Conservation (phyloP, 2,797 vertebrate genomes). For the Columba guinea region DNA sequence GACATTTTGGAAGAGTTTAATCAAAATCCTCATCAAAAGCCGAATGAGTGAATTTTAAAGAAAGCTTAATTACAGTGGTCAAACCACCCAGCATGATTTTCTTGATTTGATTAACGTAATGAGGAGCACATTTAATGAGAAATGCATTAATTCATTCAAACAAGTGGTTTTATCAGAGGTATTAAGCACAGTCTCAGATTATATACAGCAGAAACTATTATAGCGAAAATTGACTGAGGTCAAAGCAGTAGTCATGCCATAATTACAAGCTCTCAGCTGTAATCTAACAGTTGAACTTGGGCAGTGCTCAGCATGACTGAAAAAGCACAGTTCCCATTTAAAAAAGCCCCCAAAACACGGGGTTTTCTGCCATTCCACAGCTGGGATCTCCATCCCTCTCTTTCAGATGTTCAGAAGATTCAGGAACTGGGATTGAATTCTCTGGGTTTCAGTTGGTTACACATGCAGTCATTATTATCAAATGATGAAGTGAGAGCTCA, state of each 20-base stretch:
- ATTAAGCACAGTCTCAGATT: conserved; percentile 56
- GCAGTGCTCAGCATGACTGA: neutral
- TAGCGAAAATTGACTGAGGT: conserved; percentile 48
- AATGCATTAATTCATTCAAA: conserved; percentile 64
- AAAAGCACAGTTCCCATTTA: neutral
- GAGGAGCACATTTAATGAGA: conserved; percentile 67
- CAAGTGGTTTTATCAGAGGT: conserved; percentile 63
- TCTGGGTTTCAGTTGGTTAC: neutral
- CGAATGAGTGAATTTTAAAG: conserved; percentile 55
- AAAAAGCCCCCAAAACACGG: neutral
- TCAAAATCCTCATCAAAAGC: conserved; percentile 67
- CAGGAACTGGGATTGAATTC: neutral
- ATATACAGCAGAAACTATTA: conserved; percentile 42
- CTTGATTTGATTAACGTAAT: conserved; percentile 69
- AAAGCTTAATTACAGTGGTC: conserved; percentile 69
- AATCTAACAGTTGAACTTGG: conserved; percentile 5
- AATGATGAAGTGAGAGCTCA: neutral
- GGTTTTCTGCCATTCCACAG: neutral
- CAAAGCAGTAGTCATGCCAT: conserved; percentile 12
- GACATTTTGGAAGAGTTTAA: conserved; percentile 59
- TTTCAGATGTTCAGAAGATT: neutral
- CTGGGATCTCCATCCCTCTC: neutral
- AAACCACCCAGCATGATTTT: conserved; percentile 54
- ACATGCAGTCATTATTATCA: neutral
- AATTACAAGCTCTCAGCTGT: conserved; percentile 38